Evolutionary conservation across 2,113 vertebrate genomes (phyloP).

Genomic region (Stictonetta naevosa): DNA sequence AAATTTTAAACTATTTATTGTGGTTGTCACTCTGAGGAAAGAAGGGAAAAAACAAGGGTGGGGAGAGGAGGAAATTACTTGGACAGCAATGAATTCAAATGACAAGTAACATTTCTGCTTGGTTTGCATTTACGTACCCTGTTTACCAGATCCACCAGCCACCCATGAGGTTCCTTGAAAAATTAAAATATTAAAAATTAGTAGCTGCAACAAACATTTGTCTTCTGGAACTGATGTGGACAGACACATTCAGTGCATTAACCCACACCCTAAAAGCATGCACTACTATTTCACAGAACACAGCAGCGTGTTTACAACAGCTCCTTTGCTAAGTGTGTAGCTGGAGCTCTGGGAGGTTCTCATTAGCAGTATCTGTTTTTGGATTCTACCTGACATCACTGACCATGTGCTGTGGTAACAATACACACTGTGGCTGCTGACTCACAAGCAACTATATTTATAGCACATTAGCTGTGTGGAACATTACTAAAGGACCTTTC

Average conservation of each 20-base stretch:
- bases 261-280: background rate
- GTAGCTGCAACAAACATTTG: background rate
- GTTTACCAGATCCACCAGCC: constrained; percentile 98
- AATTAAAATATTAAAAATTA: constrained; percentile 41
- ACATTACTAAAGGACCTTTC: background rate
- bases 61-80: background rate
- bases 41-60: background rate
- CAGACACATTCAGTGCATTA: background rate
- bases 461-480: background rate
- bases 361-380: background rate
- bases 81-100: background rate
- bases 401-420: constrained; percentile 29
- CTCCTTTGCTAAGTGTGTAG: background rate
- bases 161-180: constrained; percentile 98
- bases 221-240: background rate
- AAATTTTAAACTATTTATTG: background rate
- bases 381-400: background rate
- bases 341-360: background rate
- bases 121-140: constrained; percentile 80
- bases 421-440: constrained; percentile 19
- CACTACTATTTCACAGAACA: background rate
- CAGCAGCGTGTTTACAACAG: background rate
- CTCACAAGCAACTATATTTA: constrained; percentile 45
- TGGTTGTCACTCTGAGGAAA: background rate
- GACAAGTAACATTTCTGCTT: background rate